Conservation (phyloP, 2,797 vertebrate species). For the Lycodopsis pacificus region DNA sequence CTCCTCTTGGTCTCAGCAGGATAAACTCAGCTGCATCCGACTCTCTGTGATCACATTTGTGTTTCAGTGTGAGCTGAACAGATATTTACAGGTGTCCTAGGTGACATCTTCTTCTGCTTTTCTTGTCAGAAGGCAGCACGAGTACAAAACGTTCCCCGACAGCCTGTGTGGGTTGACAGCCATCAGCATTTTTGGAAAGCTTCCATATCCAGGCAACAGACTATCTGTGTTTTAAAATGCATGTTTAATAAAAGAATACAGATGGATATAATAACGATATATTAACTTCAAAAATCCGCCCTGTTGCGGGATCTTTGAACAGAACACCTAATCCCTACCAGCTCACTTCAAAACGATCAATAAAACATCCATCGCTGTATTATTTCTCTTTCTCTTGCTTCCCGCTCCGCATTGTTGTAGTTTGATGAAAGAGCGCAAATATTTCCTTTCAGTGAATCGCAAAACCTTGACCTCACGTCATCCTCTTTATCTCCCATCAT, state of each 20-base stretch:
- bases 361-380: slow-evolving; percentile 29
- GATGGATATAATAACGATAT: slow-evolving; percentile 1
- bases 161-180: neutral
- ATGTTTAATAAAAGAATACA: neutral
- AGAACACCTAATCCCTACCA: neutral
- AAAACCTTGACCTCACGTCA: slow-evolving; percentile 51
- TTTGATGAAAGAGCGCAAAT: slow-evolving; percentile 1
- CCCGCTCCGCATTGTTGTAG: neutral
- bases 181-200: neutral
- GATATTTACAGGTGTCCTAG: neutral
- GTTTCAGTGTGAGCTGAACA: neutral
- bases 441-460: slow-evolving; percentile 22
- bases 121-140: slow-evolving; percentile 2
- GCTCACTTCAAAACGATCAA: slow-evolving; percentile 17
- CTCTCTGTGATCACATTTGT: neutral
- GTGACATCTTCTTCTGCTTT: neutral
- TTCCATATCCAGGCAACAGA: neutral
- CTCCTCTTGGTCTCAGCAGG: neutral
- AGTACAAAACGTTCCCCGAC: neutral
- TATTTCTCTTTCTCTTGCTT: slow-evolving; percentile 15
- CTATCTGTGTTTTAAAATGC: neutral
- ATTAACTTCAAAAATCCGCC: neutral
- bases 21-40: neutral
- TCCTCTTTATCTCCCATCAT: slow-evolving; percentile 48
- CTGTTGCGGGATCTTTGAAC: neutral